A percentile compares a stretch with the other conserved stretches of the same genome.
Conservation (phyloP, 2,113 vertebrate species). For the Lethenteron reissneri region DNA sequence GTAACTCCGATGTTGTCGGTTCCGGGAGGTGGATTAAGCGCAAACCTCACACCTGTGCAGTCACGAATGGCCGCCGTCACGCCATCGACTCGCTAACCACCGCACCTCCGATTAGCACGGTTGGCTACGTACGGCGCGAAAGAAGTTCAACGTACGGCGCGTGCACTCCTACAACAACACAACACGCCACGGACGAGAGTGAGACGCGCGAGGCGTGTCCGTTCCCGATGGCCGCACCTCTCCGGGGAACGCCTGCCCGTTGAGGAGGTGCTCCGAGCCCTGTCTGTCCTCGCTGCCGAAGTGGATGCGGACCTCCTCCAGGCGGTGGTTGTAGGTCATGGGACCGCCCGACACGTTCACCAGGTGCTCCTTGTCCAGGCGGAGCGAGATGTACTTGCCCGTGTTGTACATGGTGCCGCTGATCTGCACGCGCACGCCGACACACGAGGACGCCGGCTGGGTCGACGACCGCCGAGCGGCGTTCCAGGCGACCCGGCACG, state of each 20-base stretch:
- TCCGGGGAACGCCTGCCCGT: conserved; percentile 89
- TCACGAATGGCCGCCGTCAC: too few relatives aligned
- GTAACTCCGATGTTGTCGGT: too few relatives aligned
- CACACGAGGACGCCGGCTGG: background rate
- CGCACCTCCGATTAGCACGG: too few relatives aligned
- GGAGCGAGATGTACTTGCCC: conserved; percentile 77
- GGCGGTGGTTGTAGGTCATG: conserved; percentile 84
- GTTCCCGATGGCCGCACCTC: conserved; percentile 33
- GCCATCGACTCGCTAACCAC: too few relatives aligned
- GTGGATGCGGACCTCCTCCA: conserved; percentile 87
- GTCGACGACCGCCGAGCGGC: background rate
- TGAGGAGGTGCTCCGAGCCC: conserved; percentile 87
- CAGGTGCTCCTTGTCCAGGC: conserved; percentile 85
- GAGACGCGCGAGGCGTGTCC: too few relatives aligned
- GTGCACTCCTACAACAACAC: too few relatives aligned
- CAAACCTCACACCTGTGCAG: too few relatives aligned
- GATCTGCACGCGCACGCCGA: conserved; percentile 30
- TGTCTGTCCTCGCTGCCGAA: conserved; percentile 89
- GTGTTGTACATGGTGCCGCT: conserved; percentile 98
- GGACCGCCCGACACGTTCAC: conserved; percentile 94
- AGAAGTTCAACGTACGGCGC: too few relatives aligned
- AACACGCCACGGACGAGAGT: too few relatives aligned
- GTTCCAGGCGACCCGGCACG: background rate
- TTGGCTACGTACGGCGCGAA: too few relatives aligned
- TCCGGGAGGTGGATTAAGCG: too few relatives aligned